phyloP scores from a whole-genome alignment of 2,888 invertebrate genomes.

The Ptilodon capucinus region DNA sequence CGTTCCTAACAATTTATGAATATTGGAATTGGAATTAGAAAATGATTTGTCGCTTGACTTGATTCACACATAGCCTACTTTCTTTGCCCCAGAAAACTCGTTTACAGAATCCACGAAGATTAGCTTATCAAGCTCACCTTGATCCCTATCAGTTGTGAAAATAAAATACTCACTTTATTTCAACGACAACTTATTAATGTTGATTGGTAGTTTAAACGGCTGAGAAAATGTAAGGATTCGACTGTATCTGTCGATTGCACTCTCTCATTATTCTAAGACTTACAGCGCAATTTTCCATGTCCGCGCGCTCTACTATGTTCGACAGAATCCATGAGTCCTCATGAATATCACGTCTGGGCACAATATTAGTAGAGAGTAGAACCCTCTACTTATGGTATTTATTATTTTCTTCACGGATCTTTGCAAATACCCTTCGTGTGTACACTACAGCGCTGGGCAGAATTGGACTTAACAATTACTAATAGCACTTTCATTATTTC shows the following conservation, averaged over 20 bases:
- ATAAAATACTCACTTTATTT: background rate
- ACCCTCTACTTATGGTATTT: background rate
- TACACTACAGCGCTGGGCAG: slow-evolving; percentile 8
- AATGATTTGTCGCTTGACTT: background rate
- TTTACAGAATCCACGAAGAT: background rate
- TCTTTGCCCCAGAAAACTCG: background rate
- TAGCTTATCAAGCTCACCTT: background rate
- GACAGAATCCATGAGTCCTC: no score
- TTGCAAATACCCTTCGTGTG: slow-evolving; percentile 2
- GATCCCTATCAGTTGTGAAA: background rate
- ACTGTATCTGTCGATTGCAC: no score
- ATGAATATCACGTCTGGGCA: no score
- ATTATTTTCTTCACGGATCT: background rate
- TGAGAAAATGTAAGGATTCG: no score
- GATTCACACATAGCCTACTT: background rate
- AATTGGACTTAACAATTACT: slow-evolving; percentile 24
- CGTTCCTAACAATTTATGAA: background rate
- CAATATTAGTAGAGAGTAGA: no score
- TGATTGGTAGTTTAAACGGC: no score
- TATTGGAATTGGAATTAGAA: background rate
- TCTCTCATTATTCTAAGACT: no score
- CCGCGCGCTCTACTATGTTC: no score
- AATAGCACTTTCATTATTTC: slow-evolving; percentile 33
- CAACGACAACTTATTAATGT: no score
- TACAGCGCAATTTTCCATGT: no score